These are phyloP conservation scores for Schizopygopsis malacanthus DNA, from an alignment of 2,797 vertebrate species.

Conservation along the genomic window DNA sequence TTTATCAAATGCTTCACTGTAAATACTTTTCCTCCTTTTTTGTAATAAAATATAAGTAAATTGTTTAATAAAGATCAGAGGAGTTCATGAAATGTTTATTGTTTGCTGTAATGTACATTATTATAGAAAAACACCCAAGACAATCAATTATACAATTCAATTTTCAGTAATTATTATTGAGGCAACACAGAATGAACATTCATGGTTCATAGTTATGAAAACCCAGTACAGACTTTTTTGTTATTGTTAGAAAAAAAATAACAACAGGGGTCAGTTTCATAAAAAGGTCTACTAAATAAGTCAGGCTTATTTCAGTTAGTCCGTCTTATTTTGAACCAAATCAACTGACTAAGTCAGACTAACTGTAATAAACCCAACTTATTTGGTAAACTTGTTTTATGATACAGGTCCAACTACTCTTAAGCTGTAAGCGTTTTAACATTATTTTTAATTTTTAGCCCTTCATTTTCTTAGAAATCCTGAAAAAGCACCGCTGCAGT, in stretches of 20 bases:
- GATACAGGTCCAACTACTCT: no score
- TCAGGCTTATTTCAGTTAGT: no score
- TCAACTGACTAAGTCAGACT: no score
- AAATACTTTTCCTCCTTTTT: constrained; percentile 72
- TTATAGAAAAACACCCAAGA: neutral
- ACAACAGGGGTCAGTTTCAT: neutral
- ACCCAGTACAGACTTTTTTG: neutral
- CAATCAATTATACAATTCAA: neutral
- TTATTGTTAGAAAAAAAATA: neutral
- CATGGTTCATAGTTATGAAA: neutral
- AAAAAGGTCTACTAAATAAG: no score
- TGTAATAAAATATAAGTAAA: constrained; percentile 70
- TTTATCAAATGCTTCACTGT: constrained; percentile 69
- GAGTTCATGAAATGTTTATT: constrained; percentile 43
- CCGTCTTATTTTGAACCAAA: no score
- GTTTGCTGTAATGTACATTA: constrained; percentile 28
- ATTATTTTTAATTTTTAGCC: neutral
- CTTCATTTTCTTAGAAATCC: neutral
- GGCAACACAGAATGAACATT: neutral
- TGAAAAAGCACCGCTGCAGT: neutral
- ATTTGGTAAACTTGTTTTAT: no score
- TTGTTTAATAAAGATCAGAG: constrained; percentile 71
- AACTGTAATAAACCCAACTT: no score
- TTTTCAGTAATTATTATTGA: neutral
- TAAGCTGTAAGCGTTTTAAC: no score